Conservation (phyloP, 2,113 vertebrate species). For the Colistium nudipinnis region DNA sequence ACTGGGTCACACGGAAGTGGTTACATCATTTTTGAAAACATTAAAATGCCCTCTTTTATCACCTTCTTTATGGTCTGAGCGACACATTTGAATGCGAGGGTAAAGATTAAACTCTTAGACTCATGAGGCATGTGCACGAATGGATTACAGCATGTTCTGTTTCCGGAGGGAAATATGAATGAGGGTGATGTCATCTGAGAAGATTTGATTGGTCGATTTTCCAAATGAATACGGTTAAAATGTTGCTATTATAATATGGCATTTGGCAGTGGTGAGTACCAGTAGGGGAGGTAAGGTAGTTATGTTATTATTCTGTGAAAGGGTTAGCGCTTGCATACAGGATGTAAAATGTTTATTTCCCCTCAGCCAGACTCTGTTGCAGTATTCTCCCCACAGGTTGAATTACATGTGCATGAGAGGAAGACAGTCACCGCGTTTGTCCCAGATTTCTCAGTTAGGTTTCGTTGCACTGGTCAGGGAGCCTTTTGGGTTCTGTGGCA, state of each 20-base stretch:
- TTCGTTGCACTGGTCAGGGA: constrained; percentile 51
- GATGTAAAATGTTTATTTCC: neutral
- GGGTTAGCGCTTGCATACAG: neutral
- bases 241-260: too few relatives aligned
- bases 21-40: constrained; percentile 62
- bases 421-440: constrained; percentile 62
- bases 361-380: constrained; percentile 9
- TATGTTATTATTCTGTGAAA: neutral
- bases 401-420: constrained; percentile 68
- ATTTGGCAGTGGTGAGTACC: neutral
- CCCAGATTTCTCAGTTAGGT: constrained; percentile 68
- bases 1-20: constrained; percentile 28
- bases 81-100: neutral
- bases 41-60: constrained; percentile 31
- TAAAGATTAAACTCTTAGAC: neutral
- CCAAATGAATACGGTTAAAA: neutral
- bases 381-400: constrained; percentile 58
- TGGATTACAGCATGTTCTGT: neutral
- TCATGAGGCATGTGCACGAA: neutral
- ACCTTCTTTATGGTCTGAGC: neutral
- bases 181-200: neutral
- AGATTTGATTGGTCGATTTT: neutral
- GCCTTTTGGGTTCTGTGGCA: constrained; percentile 63
- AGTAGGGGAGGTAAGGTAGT: neutral
- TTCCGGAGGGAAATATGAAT: neutral